A percentile compares a stretch with the other conserved stretches of the same genome.
Conservation (phyloP, 1,140 invertebrate genomes). For the Euwallacea fornicatus region DNA sequence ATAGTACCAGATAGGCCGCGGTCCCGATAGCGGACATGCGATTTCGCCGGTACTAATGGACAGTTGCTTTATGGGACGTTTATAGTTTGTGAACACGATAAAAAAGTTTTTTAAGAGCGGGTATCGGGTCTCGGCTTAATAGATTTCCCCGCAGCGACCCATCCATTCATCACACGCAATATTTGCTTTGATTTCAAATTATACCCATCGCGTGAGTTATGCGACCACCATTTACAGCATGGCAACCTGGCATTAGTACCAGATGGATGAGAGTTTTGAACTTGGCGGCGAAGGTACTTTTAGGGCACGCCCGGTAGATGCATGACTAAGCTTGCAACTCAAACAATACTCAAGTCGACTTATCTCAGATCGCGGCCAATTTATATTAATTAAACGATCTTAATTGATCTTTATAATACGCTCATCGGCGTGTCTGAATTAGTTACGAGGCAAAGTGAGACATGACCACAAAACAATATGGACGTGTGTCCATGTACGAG, state of each 20-base stretch:
- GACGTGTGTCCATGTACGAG: conserved; percentile 1
- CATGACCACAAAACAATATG: conserved; percentile 23
- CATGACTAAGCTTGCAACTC: conserved; percentile 6
- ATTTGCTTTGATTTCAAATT: conserved; percentile 30
- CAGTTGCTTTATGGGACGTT: conserved; percentile 27
- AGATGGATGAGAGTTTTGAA: not conserved
- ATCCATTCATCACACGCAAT: conserved; percentile 26
- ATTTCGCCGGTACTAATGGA: conserved; percentile 25
- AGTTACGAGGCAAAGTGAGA: conserved; percentile 18
- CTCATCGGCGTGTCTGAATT: conserved; percentile 20
- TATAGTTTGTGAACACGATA: conserved; percentile 22
- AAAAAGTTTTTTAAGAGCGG: conserved; percentile 11
- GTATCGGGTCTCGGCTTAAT: conserved; percentile 5
- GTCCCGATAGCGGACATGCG: conserved; percentile 24
- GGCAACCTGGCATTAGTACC: conserved; percentile 8
- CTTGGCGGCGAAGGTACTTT: too few relatives aligned
- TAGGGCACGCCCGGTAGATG: not conserved
- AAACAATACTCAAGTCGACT: conserved; percentile 14
- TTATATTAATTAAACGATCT: conserved; percentile 35
- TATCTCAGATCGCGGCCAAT: conserved; percentile 16
- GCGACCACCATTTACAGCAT: conserved; percentile 3
- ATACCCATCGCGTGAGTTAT: conserved; percentile 21
- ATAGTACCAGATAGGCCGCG: conserved; percentile 25
- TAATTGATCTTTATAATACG: conserved; percentile 30
- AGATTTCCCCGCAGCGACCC: conserved; percentile 4